Evolutionary conservation across 2,113 vertebrate species (phyloP).

Genomic region (Coptodon rendalli): DNA sequence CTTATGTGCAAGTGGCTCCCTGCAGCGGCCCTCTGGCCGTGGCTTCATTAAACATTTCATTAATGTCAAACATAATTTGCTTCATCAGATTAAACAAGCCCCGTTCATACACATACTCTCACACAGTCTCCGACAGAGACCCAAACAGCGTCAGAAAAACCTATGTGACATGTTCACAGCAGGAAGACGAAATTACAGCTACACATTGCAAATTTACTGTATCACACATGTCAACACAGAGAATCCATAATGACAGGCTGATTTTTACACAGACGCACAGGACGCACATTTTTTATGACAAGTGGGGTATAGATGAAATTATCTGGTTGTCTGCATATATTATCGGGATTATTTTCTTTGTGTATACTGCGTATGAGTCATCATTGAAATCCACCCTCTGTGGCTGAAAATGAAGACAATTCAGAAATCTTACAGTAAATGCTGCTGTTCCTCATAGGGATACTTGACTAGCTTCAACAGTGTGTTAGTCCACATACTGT

Average conservation of each 20-base stretch:
- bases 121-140: neutral
- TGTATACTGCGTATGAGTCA: neutral
- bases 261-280: neutral
- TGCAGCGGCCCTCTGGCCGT: constrained; percentile 30
- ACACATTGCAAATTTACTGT: neutral
- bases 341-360: neutral
- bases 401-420: neutral
- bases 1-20: neutral
- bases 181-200: neutral
- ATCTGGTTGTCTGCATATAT: neutral
- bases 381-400: neutral
- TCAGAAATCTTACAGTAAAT: neutral
- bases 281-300: neutral
- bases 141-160: neutral
- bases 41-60: constrained; percentile 69
- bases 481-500: neutral
- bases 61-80: constrained; percentile 65
- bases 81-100: constrained; percentile 10
- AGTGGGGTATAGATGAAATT: neutral
- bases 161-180: neutral
- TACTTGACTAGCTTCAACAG: neutral
- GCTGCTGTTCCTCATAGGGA: neutral
- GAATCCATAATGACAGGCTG: neutral
- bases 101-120: neutral
- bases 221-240: neutral